These are phyloP conservation scores for Dendronephthya gigantea DNA, from an alignment of 64 coral and sea anemone genomes.

Conservation along the genomic window DNA sequence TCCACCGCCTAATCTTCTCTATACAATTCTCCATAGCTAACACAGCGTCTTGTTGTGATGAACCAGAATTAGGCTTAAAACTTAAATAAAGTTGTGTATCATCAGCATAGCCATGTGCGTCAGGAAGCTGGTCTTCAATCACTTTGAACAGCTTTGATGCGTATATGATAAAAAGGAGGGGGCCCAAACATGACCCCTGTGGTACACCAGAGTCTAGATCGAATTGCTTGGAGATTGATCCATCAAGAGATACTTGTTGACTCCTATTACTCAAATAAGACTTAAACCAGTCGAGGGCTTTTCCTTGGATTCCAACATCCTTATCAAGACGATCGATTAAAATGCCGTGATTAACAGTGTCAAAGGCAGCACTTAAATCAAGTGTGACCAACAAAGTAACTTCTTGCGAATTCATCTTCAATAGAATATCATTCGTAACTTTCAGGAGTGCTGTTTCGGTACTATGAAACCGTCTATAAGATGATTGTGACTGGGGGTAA, in stretches of 20 bases:
- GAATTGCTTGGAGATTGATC: too few relatives aligned
- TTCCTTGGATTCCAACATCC: slow-evolving; percentile 18
- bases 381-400: slow-evolving; percentile 1
- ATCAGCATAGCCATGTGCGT: slow-evolving; percentile 28
- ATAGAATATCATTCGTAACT: slow-evolving; percentile 6
- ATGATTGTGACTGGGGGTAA: slow-evolving; percentile 32
- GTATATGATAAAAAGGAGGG: too few relatives aligned
- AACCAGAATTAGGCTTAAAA: slow-evolving; percentile 46
- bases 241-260: too few relatives aligned
- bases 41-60: slow-evolving; percentile 28
- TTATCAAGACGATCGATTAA: slow-evolving; percentile 22
- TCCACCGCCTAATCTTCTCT: too few relatives aligned
- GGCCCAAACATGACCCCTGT: too few relatives aligned
- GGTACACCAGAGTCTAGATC: too few relatives aligned
- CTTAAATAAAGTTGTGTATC: slow-evolving; percentile 29
- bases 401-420: slow-evolving; percentile 16
- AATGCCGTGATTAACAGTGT: slow-evolving; percentile 10
- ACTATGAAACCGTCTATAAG: slow-evolving; percentile 19
- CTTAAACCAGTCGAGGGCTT: slow-evolving; percentile 28
- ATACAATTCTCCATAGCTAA: too few relatives aligned
- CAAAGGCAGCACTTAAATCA: neutral
- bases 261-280: slow-evolving; percentile 27
- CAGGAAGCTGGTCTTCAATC: too few relatives aligned
- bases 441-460: slow-evolving; percentile 19
- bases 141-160: too few relatives aligned